Conservation (phyloP, 2,888 invertebrate species). For the Corbicula japonica region DNA sequence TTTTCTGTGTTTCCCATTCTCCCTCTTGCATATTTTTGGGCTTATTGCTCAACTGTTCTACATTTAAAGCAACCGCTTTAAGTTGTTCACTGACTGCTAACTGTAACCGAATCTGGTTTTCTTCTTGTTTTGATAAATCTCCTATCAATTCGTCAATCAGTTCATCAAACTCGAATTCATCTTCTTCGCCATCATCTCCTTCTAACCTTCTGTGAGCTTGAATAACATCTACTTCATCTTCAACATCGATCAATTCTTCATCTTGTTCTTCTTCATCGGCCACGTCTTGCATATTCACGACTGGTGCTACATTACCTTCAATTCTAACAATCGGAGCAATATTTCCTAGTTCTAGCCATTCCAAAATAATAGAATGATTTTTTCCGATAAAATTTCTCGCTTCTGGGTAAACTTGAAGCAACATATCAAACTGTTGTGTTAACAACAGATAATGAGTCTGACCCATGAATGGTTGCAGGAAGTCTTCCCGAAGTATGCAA, state of each 20-base stretch:
- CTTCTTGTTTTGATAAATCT: constrained; percentile 25
- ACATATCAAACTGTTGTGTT: constrained; percentile 43
- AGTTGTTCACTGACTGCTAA: constrained; percentile 31
- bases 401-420: constrained; percentile 48
- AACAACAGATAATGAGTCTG: constrained; percentile 34
- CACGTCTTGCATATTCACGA: neutral
- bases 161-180: constrained; percentile 26
- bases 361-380: constrained; percentile 60
- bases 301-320: constrained; percentile 42
- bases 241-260: constrained; percentile 67
- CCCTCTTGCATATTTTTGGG: constrained; percentile 29
- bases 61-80: constrained; percentile 56
- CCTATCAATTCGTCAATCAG: constrained; percentile 14
- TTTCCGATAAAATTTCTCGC: constrained; percentile 29
- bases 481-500: constrained; percentile 75
- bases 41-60: constrained; percentile 37
- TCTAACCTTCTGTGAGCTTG: constrained; percentile 64
- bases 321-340: constrained; percentile 55
- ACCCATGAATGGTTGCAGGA: constrained; percentile 64
- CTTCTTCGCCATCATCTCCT: constrained; percentile 58
- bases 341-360: constrained; percentile 75
- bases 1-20: constrained; percentile 50
- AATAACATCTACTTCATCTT: constrained; percentile 68
- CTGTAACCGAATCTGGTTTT: constrained; percentile 4
- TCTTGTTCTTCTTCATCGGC: constrained; percentile 58